Percentiles rank a stretch among this genome's conserved stretches.
Conservation (phyloP, 2,888 invertebrate genomes). For the Clitarchus hookeri region DNA sequence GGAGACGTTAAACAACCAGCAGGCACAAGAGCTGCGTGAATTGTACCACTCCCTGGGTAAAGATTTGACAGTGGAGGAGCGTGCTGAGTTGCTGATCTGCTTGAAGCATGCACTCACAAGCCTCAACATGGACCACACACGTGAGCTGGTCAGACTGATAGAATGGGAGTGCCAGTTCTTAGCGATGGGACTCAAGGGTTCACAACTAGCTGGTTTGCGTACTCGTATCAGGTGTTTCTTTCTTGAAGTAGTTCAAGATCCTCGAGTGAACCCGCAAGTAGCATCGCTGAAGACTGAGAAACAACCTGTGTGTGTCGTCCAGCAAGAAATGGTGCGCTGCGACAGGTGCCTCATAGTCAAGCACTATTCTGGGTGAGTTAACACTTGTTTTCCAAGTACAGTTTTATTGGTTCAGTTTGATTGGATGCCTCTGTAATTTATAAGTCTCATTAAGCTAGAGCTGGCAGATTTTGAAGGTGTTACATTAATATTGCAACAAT, state of each 20-base stretch:
- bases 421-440: too few relatives aligned
- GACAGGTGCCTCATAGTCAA: neutral
- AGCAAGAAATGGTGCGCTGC: neutral
- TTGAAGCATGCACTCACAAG: neutral
- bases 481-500: too few relatives aligned
- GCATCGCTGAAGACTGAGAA: neutral
- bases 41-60: neutral
- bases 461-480: too few relatives aligned
- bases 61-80: neutral
- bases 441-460: too few relatives aligned
- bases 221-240: neutral
- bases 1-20: neutral
- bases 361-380: neutral
- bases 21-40: neutral
- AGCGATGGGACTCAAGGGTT: neutral
- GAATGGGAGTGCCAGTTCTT: slow-evolving; percentile 11
- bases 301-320: neutral
- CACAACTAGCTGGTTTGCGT: neutral
- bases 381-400: neutral
- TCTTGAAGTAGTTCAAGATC: neutral
- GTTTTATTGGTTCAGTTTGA: neutral
- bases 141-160: neutral
- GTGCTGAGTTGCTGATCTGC: neutral
- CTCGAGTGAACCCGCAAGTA: neutral
- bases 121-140: neutral